phyloP scores from a whole-genome alignment of 2,797 vertebrate genomes.

The Xiphophorus birchmanni region DNA sequence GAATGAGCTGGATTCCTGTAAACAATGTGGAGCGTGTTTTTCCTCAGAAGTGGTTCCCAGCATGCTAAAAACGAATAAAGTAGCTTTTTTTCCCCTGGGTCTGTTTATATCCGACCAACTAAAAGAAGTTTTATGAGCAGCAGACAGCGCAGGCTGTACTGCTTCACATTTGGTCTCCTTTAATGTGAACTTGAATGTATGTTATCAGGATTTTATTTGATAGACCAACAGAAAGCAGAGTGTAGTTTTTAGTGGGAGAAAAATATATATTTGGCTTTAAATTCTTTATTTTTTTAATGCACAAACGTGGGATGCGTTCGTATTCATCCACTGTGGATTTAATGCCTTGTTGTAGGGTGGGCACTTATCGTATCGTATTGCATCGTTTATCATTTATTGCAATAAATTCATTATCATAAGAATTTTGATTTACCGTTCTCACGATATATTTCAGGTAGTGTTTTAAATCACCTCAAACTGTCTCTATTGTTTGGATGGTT shows the following conservation, averaged over 20 bases:
- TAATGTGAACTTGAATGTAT: not conserved
- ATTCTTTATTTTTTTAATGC: not conserved
- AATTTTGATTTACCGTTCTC: too few species aligned
- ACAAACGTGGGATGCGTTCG: not conserved
- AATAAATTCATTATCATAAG: too few species aligned
- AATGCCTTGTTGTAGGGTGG: not conserved
- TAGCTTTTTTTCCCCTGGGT: not conserved
- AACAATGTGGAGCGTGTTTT: slow-evolving; percentile 10
- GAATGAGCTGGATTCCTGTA: slow-evolving; percentile 16
- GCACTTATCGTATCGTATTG: not conserved
- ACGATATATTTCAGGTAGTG: too few species aligned
- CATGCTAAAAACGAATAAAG: not conserved
- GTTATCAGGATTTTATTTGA: not conserved
- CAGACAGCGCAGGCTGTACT: not conserved
- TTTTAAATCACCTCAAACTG: too few species aligned
- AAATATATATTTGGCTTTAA: not conserved
- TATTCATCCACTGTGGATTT: not conserved
- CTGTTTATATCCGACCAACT: not conserved
- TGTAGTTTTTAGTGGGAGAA: not conserved
- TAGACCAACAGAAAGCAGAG: not conserved
- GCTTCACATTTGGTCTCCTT: not conserved
- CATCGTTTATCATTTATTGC: too few species aligned
- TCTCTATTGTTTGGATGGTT: too few species aligned
- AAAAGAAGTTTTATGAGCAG: not conserved
- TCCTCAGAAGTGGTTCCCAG: slow-evolving; percentile 4